Evolutionary conservation across 2,113 vertebrate species (phyloP).

Genomic region (Pelmatolapia mariae): DNA sequence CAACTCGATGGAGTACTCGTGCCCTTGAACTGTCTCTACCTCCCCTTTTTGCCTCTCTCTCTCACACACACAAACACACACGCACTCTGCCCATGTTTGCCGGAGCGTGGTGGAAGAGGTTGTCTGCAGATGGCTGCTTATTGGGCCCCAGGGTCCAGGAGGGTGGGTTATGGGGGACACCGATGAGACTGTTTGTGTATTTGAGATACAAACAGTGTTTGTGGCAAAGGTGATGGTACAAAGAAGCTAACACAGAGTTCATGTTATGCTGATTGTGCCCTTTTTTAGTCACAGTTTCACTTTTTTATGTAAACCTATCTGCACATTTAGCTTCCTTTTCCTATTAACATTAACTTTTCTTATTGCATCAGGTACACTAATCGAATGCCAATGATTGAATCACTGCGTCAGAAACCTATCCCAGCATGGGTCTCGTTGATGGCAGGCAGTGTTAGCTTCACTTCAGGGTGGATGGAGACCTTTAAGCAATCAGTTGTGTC

Average conservation of each 20-base stretch:
- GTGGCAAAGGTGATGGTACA: conserved; percentile 2
- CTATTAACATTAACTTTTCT: background rate
- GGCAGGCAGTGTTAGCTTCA: background rate
- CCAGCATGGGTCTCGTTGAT: background rate
- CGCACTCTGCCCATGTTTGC: conserved; percentile 38
- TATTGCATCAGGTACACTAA: background rate
- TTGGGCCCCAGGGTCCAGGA: conserved; percentile 70
- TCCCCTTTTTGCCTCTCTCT: conserved; percentile 10
- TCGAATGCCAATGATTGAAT: conserved; percentile 25
- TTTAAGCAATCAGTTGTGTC: background rate
- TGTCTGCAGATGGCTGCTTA: conserved; percentile 78
- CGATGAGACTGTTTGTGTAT: conserved; percentile 40
- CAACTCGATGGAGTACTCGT: conserved; percentile 64
- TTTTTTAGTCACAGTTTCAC: background rate
- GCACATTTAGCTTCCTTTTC: background rate
- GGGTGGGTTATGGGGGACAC: conserved; percentile 37
- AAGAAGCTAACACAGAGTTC: background rate
- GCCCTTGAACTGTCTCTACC: conserved; percentile 63
- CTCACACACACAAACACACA: conserved; percentile 22
- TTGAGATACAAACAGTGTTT: conserved; percentile 17
- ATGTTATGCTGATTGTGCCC: background rate
- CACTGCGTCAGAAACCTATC: background rate
- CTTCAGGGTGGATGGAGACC: background rate
- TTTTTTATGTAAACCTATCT: background rate
- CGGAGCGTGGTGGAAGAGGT: conserved; percentile 63